Percentiles rank a stretch among this genome's conserved stretches.
Evolutionary conservation across 1,140 invertebrate genomes (phyloP).

Genomic region (Phthorimaea operculella): DNA sequence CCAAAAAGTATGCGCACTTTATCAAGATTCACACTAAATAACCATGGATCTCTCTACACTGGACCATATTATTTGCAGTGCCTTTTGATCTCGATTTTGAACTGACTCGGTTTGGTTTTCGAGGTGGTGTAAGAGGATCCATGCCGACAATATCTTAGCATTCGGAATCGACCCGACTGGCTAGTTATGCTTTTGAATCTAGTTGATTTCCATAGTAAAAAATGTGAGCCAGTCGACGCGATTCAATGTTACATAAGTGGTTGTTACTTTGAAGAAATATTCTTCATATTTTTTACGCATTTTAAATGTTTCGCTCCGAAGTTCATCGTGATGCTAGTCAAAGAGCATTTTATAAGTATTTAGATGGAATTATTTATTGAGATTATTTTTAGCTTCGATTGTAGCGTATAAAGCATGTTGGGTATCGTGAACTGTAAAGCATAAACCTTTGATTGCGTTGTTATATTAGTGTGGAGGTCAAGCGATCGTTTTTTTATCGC

Average conservation of each 20-base stretch:
- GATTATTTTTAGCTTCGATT: conserved; percentile 4
- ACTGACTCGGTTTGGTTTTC: not conserved
- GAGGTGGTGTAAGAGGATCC: conserved; percentile 20
- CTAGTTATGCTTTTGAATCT: conserved; percentile 31
- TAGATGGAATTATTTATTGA: conserved; percentile 3
- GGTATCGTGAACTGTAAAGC: not conserved
- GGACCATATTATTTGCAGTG: conserved; percentile 42
- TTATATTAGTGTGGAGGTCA: not conserved
- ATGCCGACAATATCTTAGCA: conserved; percentile 6
- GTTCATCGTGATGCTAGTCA: conserved; percentile 24
- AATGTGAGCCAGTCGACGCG: conserved; percentile 33
- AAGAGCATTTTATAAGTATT: conserved; percentile 18
- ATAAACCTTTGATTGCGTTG: not conserved
- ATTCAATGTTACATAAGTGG: conserved; percentile 8
- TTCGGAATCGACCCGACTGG: conserved; percentile 24
- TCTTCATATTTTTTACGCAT: conserved; percentile 26
- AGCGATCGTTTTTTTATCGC: not conserved
- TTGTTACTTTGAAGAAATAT: conserved; percentile 19
- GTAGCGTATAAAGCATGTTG: not conserved
- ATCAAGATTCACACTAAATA: too few species aligned
- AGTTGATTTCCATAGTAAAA: conserved; percentile 9
- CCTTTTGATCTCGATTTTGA: conserved; percentile 22
- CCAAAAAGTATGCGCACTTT: too few species aligned
- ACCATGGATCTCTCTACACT: conserved; percentile 33
- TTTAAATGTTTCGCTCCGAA: conserved; percentile 25